Evolutionary conservation across 2,113 vertebrate genomes (phyloP), one percentile per base, ranked within the genome.

Genomic region (Seriola dumerili): DNA sequence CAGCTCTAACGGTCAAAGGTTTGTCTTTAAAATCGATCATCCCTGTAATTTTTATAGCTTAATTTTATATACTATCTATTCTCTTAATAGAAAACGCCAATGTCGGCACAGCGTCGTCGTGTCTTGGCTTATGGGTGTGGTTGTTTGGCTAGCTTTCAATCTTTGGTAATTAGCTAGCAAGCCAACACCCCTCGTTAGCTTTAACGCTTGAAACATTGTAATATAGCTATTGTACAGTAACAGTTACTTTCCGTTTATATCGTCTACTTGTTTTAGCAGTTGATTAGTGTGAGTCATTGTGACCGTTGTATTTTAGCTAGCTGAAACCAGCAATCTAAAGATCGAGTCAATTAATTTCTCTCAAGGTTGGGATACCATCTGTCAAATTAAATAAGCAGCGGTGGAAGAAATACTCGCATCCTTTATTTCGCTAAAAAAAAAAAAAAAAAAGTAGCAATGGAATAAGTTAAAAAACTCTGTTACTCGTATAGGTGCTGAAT

Each of bases 1-100:
- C 9, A 14, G 4, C 32, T 38, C 4, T 52, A 8, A 59, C 64
- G 69, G 69, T 59, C 52, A 65, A 89, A 88, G 92, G 94, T 92
- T 86, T 77, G 88, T 85, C 11, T 38, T 1, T 68, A 54, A 40
- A 34, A 0, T 34, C 61, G 4, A 12, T 17, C 1, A 0, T 46
- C 9, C 1, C 0, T 59, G 0, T 21, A 0, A 2, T 44, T 12
- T 64, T 48, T 52, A 55, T 4, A 7, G n/a, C 9, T 59, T 69
- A 3, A 10, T 38, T 44, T 21, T n/a, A 16, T 0, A 8, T 5
- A 32, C 9, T 0, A 1, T 21, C 0, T 42, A 1, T 76, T 64
- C 0, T 57, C 13, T 2, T 0, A 38, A 14, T 42, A 13, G 6
- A 23, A 48, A 21, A 19, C 8, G 3, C 11, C 17, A 1, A 5